Conservation (phyloP, 2,113 vertebrate species). For the Pardalotus punctatus region DNA sequence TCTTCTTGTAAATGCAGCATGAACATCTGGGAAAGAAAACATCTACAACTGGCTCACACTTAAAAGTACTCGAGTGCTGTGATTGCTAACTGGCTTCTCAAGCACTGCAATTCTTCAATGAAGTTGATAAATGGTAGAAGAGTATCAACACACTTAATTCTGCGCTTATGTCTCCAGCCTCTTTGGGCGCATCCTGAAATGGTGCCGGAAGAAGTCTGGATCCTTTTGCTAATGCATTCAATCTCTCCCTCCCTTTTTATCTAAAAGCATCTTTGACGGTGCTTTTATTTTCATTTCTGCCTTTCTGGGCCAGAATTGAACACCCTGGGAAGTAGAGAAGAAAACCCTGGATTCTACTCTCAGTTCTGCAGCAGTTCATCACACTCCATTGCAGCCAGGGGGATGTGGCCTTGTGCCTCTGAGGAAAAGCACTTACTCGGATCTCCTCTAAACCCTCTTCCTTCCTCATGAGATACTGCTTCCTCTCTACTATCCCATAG, state of each 20-base stretch:
- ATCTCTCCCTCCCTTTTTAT: background rate
- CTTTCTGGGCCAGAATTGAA: background rate
- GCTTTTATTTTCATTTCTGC: background rate
- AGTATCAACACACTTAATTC: constrained; percentile 23
- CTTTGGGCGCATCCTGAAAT: background rate
- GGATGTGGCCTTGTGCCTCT: background rate
- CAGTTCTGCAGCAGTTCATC: background rate
- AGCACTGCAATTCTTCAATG: background rate
- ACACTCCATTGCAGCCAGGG: background rate
- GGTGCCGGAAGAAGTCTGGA: background rate
- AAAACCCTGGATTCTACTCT: background rate
- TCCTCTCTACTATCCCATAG: background rate
- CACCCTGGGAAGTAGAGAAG: background rate
- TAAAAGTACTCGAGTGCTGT: background rate
- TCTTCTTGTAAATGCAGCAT: constrained; percentile 14
- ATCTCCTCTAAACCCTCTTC: background rate
- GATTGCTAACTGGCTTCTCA: constrained; percentile 5
- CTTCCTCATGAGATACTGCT: background rate
- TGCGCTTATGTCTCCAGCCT: background rate
- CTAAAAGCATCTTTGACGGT: background rate
- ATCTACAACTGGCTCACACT: constrained; percentile 19
- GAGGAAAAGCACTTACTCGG: background rate
- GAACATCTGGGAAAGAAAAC: constrained; percentile 45
- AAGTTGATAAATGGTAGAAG: background rate
- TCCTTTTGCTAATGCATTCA: background rate